Percentiles rank a stretch among this genome's conserved stretches.
Evolutionary conservation across 2,797 vertebrate genomes (phyloP).

Genomic region (Phaenicophaeus curvirostris): DNA sequence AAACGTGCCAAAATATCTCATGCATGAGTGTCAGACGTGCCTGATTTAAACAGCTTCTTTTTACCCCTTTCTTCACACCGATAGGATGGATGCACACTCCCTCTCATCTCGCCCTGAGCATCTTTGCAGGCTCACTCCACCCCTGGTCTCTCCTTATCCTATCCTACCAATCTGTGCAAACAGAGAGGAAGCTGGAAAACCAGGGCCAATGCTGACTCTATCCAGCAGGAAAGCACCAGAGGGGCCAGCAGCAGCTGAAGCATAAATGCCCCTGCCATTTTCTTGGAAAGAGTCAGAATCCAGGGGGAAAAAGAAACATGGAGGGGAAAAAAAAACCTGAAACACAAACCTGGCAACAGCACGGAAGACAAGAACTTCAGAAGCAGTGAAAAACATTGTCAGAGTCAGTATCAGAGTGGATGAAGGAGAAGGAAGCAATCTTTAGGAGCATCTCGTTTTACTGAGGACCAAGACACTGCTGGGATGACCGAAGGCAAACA

Average conservation of each 20-base stretch:
- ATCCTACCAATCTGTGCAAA: background rate
- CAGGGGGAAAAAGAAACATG: no score
- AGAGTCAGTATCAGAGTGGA: background rate
- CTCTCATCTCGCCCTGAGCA: background rate
- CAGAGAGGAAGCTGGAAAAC: background rate
- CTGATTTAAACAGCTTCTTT: background rate
- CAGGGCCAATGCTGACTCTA: accelerated
- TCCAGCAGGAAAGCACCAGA: conserved; percentile 19
- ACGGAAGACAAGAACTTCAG: background rate
- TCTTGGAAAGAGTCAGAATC: background rate
- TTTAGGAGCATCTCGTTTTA: background rate
- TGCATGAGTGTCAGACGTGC: accelerated
- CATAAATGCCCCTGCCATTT: background rate
- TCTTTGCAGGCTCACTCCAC: background rate
- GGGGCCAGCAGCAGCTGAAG: background rate
- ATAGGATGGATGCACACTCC: background rate
- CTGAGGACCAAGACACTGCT: background rate
- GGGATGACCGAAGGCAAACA: background rate
- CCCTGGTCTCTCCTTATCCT: background rate
- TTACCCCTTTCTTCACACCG: background rate
- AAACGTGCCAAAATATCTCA: background rate
- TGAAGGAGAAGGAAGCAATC: background rate
- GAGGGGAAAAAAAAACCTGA: background rate
- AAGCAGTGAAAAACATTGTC: background rate
- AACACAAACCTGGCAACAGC: background rate